Conservation (phyloP, 1,140 invertebrate genomes). For the Drosophila nebulosa region DNA sequence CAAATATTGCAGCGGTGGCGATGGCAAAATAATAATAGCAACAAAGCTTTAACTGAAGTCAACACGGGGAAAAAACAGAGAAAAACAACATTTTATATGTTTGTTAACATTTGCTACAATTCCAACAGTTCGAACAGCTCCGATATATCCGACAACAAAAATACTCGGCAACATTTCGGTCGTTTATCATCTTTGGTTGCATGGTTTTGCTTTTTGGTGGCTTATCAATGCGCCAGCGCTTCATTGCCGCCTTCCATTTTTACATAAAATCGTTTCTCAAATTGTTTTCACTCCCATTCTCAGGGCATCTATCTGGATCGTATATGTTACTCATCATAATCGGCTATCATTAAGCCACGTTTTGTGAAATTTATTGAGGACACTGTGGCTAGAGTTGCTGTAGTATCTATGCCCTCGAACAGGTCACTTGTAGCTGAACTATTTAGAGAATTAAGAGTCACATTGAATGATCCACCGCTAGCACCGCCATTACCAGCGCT, state of each 20-base stretch:
- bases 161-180: constrained; percentile 8
- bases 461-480: constrained; percentile 54
- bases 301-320: neutral
- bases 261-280: neutral
- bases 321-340: constrained; percentile 65
- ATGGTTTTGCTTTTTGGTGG: constrained; percentile 18
- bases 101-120: too few species aligned
- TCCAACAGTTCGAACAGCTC: neutral
- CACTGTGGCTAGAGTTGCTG: constrained; percentile 50
- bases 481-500: constrained; percentile 8
- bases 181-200: constrained; percentile 24
- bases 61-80: neutral
- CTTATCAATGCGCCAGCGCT: constrained; percentile 36
- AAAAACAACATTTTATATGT: too few species aligned
- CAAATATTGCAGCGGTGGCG: neutral
- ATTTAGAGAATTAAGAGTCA: constrained; percentile 66
- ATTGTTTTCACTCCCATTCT: neutral
- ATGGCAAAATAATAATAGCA: neutral
- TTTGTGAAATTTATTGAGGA: constrained; percentile 65
- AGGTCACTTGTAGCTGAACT: constrained; percentile 66
- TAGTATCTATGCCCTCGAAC: constrained; percentile 59
- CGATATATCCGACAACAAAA: neutral
- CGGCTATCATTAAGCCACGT: constrained; percentile 70
- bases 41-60: neutral
- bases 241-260: constrained; percentile 18